Evolutionary conservation across 2,888 invertebrate species (phyloP), one percentile per base, ranked within the genome.

Genomic region (Chorisops tibialis): DNA sequence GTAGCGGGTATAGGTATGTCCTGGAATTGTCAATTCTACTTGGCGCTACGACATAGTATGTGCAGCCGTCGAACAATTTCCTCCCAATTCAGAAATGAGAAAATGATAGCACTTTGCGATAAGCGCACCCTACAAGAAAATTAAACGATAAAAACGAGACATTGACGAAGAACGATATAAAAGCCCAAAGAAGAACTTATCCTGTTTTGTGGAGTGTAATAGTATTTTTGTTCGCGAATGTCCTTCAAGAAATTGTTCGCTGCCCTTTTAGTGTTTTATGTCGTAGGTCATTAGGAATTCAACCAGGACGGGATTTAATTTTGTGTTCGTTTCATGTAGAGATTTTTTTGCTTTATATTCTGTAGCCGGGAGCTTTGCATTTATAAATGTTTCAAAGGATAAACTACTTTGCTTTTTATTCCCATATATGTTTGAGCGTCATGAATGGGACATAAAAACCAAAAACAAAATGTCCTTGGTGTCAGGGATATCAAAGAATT

Each of bases 191-290:
- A 24, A 24, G 24, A 24, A 30, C 30, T 7, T 9, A 30, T 5
- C n/a, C n/a, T n/a, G n/a, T n/a, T n/a, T n/a, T n/a, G n/a, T n/a
- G n/a, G n/a, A n/a, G 30, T 30, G 30, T 30, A 30, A n/a, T n/a
- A n/a, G 30, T 30, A 2, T 9, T 30, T 30, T 30, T 24, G 5
- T 30, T 30, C 30, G 30, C 30, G 30, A 30, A 30, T 30, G 30
- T 30, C 30, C 30, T 30, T 30, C 30, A 30, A 30, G 30, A 30
- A 2, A 7, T 30, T 30, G 5, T 30, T 9, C 30, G 47, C 3
- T 47, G n/a, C 47, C 47, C 47, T 47, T 47, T 47, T 47, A 47
- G 22, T 22, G 22, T 22, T 47, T 47, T 47, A 21, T 22, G 47
- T 21, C 21, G 7, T 21, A 22, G 2, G 11, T 12, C 7, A 18